Conservation (phyloP, 2,888 invertebrate species). For the Salticus scenicus region DNA sequence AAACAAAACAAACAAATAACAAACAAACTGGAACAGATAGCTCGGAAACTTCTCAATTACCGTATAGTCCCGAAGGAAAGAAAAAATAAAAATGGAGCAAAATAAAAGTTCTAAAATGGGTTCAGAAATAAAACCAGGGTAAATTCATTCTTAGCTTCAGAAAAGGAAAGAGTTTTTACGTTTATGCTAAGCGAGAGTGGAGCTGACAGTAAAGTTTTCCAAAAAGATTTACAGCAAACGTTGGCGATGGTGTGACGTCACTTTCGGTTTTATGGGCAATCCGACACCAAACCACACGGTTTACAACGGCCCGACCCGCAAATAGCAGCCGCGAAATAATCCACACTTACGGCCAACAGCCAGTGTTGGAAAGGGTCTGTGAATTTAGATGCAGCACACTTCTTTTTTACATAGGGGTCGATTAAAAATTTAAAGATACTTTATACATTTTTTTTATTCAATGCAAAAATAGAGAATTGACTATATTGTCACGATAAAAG, state of each 20-base stretch:
- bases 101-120: neutral
- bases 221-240: neutral
- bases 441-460: too few relatives aligned
- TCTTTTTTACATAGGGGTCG: neutral
- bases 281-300: slow-evolving; percentile 69
- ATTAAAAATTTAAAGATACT: too few relatives aligned
- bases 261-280: slow-evolving; percentile 38
- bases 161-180: neutral
- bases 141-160: neutral
- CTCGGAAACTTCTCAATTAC: slow-evolving; percentile 1
- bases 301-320: slow-evolving; percentile 66
- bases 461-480: too few relatives aligned
- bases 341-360: slow-evolving; percentile 31
- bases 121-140: neutral
- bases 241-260: neutral
- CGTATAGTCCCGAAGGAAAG: neutral
- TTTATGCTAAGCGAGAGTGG: neutral
- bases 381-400: slow-evolving; percentile 26
- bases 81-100: neutral
- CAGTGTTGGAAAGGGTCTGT: slow-evolving; percentile 52
- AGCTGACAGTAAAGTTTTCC: neutral
- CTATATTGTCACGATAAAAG: too few relatives aligned
- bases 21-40: neutral
- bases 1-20: neutral
- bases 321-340: slow-evolving; percentile 56